Evolutionary conservation across 2,888 invertebrate genomes (phyloP), one percentile per base, ranked within the genome.

Genomic region (Melanchra persicariae): DNA sequence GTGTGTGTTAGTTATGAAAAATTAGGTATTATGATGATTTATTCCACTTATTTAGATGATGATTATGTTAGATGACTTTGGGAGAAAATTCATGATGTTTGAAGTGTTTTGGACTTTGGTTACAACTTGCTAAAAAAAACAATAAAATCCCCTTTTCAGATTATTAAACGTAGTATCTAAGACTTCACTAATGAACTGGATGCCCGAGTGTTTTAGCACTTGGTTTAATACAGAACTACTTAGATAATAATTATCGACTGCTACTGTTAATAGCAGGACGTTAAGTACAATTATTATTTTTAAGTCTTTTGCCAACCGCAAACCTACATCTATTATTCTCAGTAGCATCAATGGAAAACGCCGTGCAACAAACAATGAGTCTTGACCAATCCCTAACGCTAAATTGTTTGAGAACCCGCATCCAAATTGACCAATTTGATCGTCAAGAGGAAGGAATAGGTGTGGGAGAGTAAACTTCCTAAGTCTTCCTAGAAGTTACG

Each of bases 351-450:
- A 61, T 51, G n/a, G 37, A 71, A 45, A 61, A 43, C 22, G 17
- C 22, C 59, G 12, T 49, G 26, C 54, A 22, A 43, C 3, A 72
- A 77, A 37, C 43, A 73, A 57, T 40, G 15, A 26, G 19, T 47
- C 30, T 3, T 26, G 19, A 52, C 52, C 52, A 26, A 52, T 26
- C 34, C 19, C 15, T 45, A 79, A 49, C 65, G 49, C 8, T 72
- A 65, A 74, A 76, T 57, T 60, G 74, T 65, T 79, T 74, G 49
- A 37, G 75, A 60, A 60, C 80, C 75, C 75, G 80, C 75, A 76
- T 79, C 22, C 67, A 30, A 64, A 74, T 74, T 79, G 59, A 54
- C 59, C 75, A 76, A 65, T 79, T 76, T n/a, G n/a, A n/a, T 60
- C 8, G 15, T 60, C 8, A 19, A 60, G 37, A 74, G 75, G 80